Conservation (phyloP, 92 coral and sea anemone species). For the Blastomussa wellsi region DNA sequence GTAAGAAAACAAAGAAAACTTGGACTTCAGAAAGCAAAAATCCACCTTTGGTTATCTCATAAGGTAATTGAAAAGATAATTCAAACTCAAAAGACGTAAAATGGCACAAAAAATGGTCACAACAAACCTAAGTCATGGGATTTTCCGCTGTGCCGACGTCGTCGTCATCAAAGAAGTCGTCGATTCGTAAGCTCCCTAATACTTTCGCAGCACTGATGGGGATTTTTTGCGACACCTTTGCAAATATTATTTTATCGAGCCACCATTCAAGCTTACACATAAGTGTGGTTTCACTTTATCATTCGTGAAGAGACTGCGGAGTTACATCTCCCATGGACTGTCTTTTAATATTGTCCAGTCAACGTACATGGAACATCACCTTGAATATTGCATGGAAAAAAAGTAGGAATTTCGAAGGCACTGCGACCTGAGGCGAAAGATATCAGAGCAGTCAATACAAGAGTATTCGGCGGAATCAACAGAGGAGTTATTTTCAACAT, state of each 20-base stretch:
- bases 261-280: constrained; percentile 51
- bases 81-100: neutral
- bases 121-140: too few relatives aligned
- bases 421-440: constrained; percentile 11
- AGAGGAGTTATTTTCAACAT: neutral
- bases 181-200: too few relatives aligned
- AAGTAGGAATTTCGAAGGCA: constrained; percentile 20
- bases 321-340: constrained; percentile 29
- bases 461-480: neutral
- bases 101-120: neutral
- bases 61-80: neutral
- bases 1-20: neutral
- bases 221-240: constrained; percentile 33
- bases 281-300: constrained; percentile 40
- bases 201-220: constrained; percentile 47
- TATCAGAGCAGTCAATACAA: neutral
- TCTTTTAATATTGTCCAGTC: constrained; percentile 48
- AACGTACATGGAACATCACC: constrained; percentile 38
- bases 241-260: constrained; percentile 20
- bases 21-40: neutral
- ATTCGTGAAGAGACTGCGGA: constrained; percentile 19
- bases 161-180: too few relatives aligned
- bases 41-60: neutral
- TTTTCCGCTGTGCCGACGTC: too few relatives aligned
- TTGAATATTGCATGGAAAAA: too few relatives aligned